Conservation (phyloP, 2,888 invertebrate species). For the Criorhina ranunculi region DNA sequence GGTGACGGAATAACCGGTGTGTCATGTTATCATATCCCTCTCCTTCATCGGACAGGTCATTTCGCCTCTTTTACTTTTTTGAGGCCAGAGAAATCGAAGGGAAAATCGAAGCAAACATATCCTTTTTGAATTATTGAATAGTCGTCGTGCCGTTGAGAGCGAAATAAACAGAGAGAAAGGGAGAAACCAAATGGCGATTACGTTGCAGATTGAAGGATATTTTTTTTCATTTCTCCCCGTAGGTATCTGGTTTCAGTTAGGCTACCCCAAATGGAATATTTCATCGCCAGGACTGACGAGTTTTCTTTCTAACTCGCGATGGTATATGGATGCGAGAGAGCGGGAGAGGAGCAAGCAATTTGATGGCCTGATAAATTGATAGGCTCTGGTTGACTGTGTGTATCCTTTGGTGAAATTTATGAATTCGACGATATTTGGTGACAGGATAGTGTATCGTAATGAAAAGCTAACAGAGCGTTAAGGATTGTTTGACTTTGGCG, state of each 20-base stretch:
- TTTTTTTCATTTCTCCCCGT: slow-evolving; percentile 6
- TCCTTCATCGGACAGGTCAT: slow-evolving; percentile 40
- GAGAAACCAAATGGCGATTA: slow-evolving; percentile 27
- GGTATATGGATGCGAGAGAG: neutral
- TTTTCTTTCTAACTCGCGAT: slow-evolving; percentile 53
- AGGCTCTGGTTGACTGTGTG: slow-evolving; percentile 47
- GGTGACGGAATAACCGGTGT: slow-evolving; percentile 36
- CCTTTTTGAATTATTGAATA: slow-evolving; percentile 72
- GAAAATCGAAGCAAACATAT: slow-evolving; percentile 57
- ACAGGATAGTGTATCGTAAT: slow-evolving; percentile 68
- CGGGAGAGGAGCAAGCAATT: slow-evolving; percentile 10
- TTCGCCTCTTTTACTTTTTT: slow-evolving; percentile 8
- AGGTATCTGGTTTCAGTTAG: slow-evolving; percentile 1
- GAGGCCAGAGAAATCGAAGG: slow-evolving; percentile 29
- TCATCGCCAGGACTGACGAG: slow-evolving; percentile 54
- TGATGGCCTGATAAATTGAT: slow-evolving; percentile 69
- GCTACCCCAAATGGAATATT: slow-evolving; percentile 43
- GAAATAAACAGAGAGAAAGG: neutral
- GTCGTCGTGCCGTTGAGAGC: neutral
- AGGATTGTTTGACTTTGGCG: slow-evolving; percentile 55
- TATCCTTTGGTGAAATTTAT: slow-evolving; percentile 56
- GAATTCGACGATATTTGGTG: slow-evolving; percentile 65
- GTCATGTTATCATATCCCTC: slow-evolving; percentile 59
- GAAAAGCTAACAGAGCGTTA: slow-evolving; percentile 72
- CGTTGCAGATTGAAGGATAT: slow-evolving; percentile 44